phyloP scores from a whole-genome alignment of 2,888 invertebrate genomes.

The Nycteola revayana region DNA sequence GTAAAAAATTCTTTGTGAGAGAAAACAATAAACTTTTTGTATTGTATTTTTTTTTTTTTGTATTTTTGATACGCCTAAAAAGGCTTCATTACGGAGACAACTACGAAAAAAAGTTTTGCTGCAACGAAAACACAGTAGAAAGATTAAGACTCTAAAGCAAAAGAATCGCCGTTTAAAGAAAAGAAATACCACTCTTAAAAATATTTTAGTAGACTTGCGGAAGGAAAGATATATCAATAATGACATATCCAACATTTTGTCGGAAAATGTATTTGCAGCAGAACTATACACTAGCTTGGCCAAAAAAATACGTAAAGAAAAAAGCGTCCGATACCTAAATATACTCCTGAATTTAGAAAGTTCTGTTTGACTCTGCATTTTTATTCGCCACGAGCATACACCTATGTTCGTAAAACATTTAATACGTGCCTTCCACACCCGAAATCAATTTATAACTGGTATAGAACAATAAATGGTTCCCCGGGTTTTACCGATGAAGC shows the following conservation, averaged over 20 bases:
- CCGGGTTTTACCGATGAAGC: constrained; percentile 18
- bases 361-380: not conserved
- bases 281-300: too few species aligned
- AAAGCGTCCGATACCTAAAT: not conserved
- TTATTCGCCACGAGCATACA: constrained; percentile 11
- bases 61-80: too few species aligned
- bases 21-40: too few species aligned
- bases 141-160: too few species aligned
- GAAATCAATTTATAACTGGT: constrained; percentile 16
- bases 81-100: too few species aligned
- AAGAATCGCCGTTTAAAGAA: too few species aligned
- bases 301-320: not conserved
- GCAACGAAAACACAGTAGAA: too few species aligned
- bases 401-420: constrained; percentile 17
- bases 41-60: too few species aligned
- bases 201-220: not conserved
- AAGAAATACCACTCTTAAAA: not conserved
- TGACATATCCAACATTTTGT: not conserved
- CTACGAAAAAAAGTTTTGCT: too few species aligned
- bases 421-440: constrained; percentile 16
- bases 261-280: not conserved
- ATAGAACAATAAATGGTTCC: constrained; percentile 8
- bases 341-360: too few species aligned
- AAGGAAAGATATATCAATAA: not conserved
- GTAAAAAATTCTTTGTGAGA: too few species aligned